Percentiles rank a stretch among this genome's conserved stretches.
These are phyloP conservation scores for Platysternon megacephalum DNA, from an alignment of 2,113 vertebrate genomes.

Conservation along the genomic window DNA sequence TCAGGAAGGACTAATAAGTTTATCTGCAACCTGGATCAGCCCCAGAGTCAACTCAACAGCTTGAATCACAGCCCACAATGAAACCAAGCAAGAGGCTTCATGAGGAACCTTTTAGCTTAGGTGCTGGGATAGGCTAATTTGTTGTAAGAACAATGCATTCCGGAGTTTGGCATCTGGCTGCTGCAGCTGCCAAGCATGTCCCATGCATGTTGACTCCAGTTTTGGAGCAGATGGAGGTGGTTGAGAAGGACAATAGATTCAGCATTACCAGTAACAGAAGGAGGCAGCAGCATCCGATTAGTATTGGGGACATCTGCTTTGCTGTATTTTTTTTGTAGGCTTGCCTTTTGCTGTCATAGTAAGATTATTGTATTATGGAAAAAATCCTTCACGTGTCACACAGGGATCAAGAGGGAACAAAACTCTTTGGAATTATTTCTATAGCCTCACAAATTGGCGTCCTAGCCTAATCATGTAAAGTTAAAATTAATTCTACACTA, in stretches of 20 bases:
- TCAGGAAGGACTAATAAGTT: not conserved
- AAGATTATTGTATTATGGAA: not conserved
- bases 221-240: not conserved
- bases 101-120: not conserved
- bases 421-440: not conserved
- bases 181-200: not conserved
- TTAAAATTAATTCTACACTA: not conserved
- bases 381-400: not conserved
- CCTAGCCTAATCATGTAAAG: not conserved
- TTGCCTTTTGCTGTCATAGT: not conserved
- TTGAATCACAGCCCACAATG: not conserved
- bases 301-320: not conserved
- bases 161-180: not conserved
- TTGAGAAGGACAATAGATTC: rapidly evolving
- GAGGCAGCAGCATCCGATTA: not conserved
- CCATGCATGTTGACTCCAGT: rapidly evolving
- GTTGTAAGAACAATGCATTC: not conserved
- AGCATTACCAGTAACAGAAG: rapidly evolving
- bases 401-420: not conserved
- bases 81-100: rapidly evolving
- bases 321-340: not conserved
- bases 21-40: not conserved
- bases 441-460: not conserved
- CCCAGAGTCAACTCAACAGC: rapidly evolving
- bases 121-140: rapidly evolving